phyloP scores from a whole-genome alignment of 2,888 invertebrate genomes.

The Spialia ferax region DNA sequence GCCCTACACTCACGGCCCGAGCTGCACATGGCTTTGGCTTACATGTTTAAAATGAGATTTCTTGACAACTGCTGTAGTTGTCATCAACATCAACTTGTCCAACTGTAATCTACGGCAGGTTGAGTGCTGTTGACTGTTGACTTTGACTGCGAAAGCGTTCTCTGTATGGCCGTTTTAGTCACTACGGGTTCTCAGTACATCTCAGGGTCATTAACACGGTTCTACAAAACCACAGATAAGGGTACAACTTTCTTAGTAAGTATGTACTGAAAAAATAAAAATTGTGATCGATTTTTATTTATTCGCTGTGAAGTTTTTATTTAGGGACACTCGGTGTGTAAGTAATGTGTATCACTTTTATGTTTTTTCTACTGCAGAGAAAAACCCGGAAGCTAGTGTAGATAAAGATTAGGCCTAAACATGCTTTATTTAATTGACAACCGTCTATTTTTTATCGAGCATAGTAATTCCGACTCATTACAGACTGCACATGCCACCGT shows the following conservation, averaged over 20 bases:
- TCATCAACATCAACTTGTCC: too few species aligned
- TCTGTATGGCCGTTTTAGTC: too few species aligned
- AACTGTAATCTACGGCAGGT: too few species aligned
- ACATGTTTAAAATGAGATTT: too few species aligned
- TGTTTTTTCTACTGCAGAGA: neutral
- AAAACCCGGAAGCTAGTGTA: neutral
- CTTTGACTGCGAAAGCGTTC: too few species aligned
- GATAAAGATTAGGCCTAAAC: conserved; percentile 62
- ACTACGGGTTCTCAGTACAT: conserved; percentile 2
- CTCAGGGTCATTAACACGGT: conserved; percentile 12
- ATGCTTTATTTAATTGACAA: conserved; percentile 73
- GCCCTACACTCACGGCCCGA: too few species aligned
- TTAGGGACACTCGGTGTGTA: too few species aligned
- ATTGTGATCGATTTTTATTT: neutral
- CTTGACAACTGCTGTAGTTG: too few species aligned
- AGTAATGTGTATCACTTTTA: neutral
- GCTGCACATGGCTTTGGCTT: too few species aligned
- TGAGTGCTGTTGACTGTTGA: too few species aligned
- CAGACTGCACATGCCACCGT: conserved; percentile 69
- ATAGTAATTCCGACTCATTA: conserved; percentile 71
- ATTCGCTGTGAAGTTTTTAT: neutral
- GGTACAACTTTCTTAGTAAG: conserved; percentile 30
- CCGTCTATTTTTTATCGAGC: conserved; percentile 68
- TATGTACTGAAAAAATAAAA: neutral
- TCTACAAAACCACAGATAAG: conserved; percentile 7